Conservation (phyloP, 2,113 vertebrate genomes). For the Herpetotheres cachinnans region DNA sequence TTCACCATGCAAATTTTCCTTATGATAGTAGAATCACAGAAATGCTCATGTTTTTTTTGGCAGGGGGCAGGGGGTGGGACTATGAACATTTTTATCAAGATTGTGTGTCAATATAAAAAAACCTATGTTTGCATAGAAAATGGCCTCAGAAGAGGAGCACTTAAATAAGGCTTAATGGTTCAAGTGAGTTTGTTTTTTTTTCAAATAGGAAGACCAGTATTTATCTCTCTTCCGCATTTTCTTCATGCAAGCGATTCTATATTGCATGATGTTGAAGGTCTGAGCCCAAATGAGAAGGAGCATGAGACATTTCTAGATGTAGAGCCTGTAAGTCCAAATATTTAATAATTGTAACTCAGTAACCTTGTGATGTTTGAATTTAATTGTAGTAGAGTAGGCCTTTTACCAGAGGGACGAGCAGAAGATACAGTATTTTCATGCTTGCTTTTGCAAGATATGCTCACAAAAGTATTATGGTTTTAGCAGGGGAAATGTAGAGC, state of each 20-base stretch:
- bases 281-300: conserved; percentile 76
- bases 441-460: not conserved
- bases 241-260: conserved; percentile 80
- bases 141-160: not conserved
- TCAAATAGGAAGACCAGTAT: conserved; percentile 79
- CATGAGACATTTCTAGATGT: conserved; percentile 88
- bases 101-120: not conserved
- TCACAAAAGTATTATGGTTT: not conserved
- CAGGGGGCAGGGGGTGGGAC: accelerated
- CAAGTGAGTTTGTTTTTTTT: not conserved
- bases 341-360: not conserved
- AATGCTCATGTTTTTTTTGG: not conserved
- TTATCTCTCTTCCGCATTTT: conserved; percentile 92
- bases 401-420: not conserved
- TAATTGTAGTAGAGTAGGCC: not conserved
- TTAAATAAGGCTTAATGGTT: not conserved
- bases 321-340: conserved; percentile 85
- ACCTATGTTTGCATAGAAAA: not conserved
- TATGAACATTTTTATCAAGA: not conserved
- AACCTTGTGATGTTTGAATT: not conserved
- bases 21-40: not conserved
- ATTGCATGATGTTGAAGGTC: conserved; percentile 65
- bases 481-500: not conserved
- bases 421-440: not conserved
- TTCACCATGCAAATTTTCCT: not conserved